Conservation (phyloP, 2,113 vertebrate species). For the Redunca redunca region DNA sequence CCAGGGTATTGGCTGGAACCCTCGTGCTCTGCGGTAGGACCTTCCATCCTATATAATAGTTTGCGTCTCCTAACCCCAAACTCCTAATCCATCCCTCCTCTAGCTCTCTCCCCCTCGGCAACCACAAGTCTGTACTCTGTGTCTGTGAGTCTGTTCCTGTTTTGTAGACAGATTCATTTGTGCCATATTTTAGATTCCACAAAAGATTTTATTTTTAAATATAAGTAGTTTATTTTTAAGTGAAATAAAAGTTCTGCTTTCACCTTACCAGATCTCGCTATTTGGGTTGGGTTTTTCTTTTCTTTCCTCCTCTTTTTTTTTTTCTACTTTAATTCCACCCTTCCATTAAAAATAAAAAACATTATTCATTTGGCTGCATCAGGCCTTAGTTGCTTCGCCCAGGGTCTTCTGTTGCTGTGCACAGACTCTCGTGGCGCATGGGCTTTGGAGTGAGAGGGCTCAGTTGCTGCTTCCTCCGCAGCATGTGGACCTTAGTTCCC, state of each 20-base stretch:
- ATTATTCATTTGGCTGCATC: background rate
- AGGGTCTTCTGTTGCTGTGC: background rate
- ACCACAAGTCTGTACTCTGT: background rate
- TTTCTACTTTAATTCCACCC: background rate
- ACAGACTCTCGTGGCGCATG: background rate
- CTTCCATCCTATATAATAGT: background rate
- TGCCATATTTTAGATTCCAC: background rate
- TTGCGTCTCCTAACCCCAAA: background rate
- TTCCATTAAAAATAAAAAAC: background rate
- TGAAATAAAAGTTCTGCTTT: background rate
- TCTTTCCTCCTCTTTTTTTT: background rate
- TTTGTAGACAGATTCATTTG: background rate
- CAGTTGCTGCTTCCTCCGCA: background rate
- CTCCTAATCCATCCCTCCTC: background rate
- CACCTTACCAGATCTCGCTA: background rate
- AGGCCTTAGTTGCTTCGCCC: background rate
- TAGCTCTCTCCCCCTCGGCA: background rate
- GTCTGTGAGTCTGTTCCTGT: background rate
- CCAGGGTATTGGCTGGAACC: background rate
- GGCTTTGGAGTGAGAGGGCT: background rate
- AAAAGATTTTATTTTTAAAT: background rate
- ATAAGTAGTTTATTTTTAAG: background rate
- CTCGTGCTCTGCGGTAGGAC: background rate
- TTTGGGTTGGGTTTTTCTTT: background rate
- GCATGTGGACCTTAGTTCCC: background rate